Evolutionary conservation across 2,888 invertebrate species (phyloP).

Genomic region (Crioceris asparagi): DNA sequence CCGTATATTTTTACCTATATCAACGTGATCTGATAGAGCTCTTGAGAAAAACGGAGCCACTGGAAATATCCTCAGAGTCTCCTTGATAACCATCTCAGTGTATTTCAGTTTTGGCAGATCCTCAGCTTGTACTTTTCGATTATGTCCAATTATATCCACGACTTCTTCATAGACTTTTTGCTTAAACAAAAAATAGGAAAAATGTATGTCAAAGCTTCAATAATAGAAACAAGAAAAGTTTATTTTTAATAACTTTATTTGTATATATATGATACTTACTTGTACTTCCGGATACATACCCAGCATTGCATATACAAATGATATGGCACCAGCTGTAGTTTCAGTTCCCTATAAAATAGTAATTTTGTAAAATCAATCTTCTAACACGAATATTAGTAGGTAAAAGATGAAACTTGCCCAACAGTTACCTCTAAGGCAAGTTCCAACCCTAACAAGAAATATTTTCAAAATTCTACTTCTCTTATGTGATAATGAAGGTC

Average conservation of each 20-base stretch:
- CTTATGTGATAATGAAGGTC: too few relatives aligned
- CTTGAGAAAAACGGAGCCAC: slow-evolving; percentile 13
- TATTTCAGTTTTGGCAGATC: slow-evolving; percentile 20
- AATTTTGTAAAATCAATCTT: too few relatives aligned
- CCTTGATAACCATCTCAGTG: slow-evolving; percentile 22
- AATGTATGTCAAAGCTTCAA: too few relatives aligned
- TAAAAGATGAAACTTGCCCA: too few relatives aligned
- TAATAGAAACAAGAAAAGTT: too few relatives aligned
- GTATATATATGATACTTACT: too few relatives aligned
- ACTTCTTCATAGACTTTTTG: slow-evolving; percentile 14
- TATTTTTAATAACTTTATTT: too few relatives aligned
- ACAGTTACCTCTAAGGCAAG: too few relatives aligned
- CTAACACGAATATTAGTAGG: too few relatives aligned
- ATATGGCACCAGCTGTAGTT: slow-evolving; percentile 25
- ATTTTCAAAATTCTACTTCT: too few relatives aligned
- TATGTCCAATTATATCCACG: slow-evolving; percentile 9
- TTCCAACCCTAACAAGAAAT: too few relatives aligned
- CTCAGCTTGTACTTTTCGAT: slow-evolving; percentile 5
- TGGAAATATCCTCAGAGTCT: slow-evolving; percentile 21
- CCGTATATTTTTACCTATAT: slow-evolving; percentile 16
- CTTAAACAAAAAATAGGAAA: too few relatives aligned
- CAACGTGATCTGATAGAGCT: slow-evolving; percentile 9
- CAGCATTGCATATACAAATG: slow-evolving; percentile 24
- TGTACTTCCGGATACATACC: slow-evolving; percentile 16
- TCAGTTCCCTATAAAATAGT: slow-evolving; percentile 19